Evolutionary conservation across 2,888 invertebrate genomes (phyloP), one percentile per base, ranked within the genome.

Genomic region (Agonopterix heracliana): DNA sequence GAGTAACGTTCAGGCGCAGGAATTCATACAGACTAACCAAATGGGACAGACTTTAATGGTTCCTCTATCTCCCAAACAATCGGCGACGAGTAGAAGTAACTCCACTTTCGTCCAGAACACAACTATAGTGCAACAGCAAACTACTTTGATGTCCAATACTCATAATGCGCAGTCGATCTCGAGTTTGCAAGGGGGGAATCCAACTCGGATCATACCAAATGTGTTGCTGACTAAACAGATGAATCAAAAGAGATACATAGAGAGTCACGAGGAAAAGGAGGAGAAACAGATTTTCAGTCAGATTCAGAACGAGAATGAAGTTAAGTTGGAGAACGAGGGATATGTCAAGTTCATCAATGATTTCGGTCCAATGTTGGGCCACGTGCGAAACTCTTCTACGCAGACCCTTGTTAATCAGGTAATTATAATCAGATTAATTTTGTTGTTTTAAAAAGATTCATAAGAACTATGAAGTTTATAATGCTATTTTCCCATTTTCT

Each of bases 51-150:
- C 93, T 0, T 65, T 94, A 51, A 92, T 94, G 92, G 92, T 94
- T 9, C 93, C 93, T 2, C 87, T 93, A 46, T 90, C 91, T 0
- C 90, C 90, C 0, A 92, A 91, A 63, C 91, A 90, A 51, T 78
- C 90, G 2, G 86, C 90, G 0, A 79, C 91, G 0, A 91, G 89
- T 68, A 90, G 92, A 52, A 91, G 90, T 49, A 90, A 91, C 60
- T 92, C 92, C 0, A 95, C 95, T 0, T 95, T 92, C 64, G 94
- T 95, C 1, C 95, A 95, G 60, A 96, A 95, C 68, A 95, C 95
- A 0, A 95, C 95, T 1, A 95, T 96, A 63, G 94, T 95, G 2
- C 94, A 94, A 65, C 94, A 94, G 62, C 94, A 94, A 71, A 94
- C 94, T 0, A 94, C 94, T 0, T 91, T 94, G 83, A 92, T 94